Base-by-base conservation (phyloP, 2,797 vertebrate species). In the Rhyacichthys aspro region DNA sequence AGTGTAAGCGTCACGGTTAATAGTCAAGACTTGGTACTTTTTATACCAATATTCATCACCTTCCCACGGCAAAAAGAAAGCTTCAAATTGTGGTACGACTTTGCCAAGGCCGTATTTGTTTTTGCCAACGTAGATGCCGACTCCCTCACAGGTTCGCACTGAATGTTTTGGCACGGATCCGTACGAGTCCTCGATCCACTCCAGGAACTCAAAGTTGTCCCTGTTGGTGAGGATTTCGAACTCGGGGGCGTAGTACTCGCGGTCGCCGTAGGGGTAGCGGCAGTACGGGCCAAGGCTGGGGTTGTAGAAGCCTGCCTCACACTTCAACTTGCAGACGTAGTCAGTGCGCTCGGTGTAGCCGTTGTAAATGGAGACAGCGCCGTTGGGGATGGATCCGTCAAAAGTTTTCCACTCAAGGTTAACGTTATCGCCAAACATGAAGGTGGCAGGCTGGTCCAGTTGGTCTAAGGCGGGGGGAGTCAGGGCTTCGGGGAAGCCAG, bases 51-150 rank as follows among this genome's bases (percentile, higher is more conserved):
- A 92, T 76, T 93, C 92, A 10, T 92, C 78, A 0, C 92, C 92
- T 39, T 92, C 88, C 88, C 88, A 91, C 1, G 91, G 90, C 63
- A 93, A 42, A 72, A 93, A 93, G 80, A 93, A 93, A 8, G 91
- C 91, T 19, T 91, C 76, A 9, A 86, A 87, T 66, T 87, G 67
- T 2, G 86, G 50, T 5, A 91, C 90, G 3, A 93, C 91, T 50
- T 93, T 93, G 6, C 92, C 92, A 0, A 93, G 88, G 1, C 92
- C 92, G 0, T 93, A 93, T 76, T 91, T 90, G 81, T 93, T 93
- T 79, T 90, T 92, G 0, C 91, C 92, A 8, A 92, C 88, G 0
- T 81, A 93, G 69, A 88, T 85, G 7, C 74, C 68, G 3, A 79
- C 81, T 0, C 86, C 86, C 0, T 67, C 28, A 32, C 91, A 93